A percentile compares a stretch with the other conserved stretches of the same genome.
Conservation (phyloP, 2,888 invertebrate genomes). For the Scaptomyza cyrtandrae region DNA sequence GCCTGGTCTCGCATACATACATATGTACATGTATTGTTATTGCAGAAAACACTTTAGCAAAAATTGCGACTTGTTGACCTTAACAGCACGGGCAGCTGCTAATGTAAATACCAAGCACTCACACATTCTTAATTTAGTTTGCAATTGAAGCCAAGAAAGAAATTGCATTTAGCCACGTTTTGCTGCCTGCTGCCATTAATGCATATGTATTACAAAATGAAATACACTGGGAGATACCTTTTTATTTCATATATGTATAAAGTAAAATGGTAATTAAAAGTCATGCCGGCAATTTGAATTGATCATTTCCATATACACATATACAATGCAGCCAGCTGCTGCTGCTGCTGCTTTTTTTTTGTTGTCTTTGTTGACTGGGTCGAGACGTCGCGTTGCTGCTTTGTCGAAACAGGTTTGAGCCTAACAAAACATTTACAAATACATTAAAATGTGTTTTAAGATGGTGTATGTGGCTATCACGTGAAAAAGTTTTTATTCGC, state of each 20-base stretch:
- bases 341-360: slow-evolving; percentile 17
- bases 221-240: not conserved
- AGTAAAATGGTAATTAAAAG: slow-evolving; percentile 74
- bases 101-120: slow-evolving; percentile 39
- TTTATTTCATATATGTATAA: slow-evolving; percentile 40
- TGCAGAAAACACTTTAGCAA: slow-evolving; percentile 45
- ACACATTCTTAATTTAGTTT: slow-evolving; percentile 4
- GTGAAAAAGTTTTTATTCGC: slow-evolving; percentile 56
- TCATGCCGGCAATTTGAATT: slow-evolving; percentile 56
- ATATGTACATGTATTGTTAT: slow-evolving; percentile 6
- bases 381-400: slow-evolving; percentile 60
- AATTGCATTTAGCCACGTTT: slow-evolving; percentile 39
- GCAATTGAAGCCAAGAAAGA: slow-evolving; percentile 53
- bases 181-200: slow-evolving; percentile 29
- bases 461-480: slow-evolving; percentile 56
- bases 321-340: slow-evolving; percentile 44
- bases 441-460: slow-evolving; percentile 58
- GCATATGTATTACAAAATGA: slow-evolving; percentile 40
- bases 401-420: slow-evolving; percentile 73
- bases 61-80: slow-evolving; percentile 66
- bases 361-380: slow-evolving; percentile 51
- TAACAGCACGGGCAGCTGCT: slow-evolving; percentile 46
- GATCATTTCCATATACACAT: slow-evolving; percentile 56
- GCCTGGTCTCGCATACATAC: not conserved
- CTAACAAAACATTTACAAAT: slow-evolving; percentile 44